Evolutionary conservation across 92 coral and sea anemone genomes (phyloP).

Genomic region (Siderastrea radians): DNA sequence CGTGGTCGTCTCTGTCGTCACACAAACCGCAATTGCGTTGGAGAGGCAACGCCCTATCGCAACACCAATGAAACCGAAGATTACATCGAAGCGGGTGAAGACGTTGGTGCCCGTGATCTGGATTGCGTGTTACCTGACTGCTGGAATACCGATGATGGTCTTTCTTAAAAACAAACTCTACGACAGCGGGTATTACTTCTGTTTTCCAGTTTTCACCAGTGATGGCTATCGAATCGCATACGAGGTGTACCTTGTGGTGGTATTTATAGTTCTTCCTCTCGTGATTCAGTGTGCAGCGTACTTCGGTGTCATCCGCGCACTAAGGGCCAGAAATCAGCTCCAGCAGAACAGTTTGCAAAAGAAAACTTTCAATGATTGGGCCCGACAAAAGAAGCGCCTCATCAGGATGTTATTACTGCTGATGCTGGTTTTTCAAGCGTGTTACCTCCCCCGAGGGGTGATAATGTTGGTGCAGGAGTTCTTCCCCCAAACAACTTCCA

Average conservation of each 20-base stretch:
- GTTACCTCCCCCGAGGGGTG: conserved; percentile 84
- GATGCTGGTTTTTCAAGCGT: conserved; percentile 66
- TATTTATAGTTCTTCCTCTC: conserved; percentile 70
- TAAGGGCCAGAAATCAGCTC: conserved; percentile 51
- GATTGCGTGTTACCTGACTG: conserved; percentile 59
- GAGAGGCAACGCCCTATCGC: conserved; percentile 2
- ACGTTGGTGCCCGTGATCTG: conserved; percentile 57
- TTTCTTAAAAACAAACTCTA: conserved; percentile 7
- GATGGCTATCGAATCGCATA: conserved; percentile 37
- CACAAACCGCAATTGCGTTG: not conserved
- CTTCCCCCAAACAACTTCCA: conserved; percentile 12
- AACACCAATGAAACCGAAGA: not conserved
- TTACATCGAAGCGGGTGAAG: conserved; percentile 47
- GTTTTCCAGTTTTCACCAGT: conserved; percentile 30
- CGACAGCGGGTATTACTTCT: conserved; percentile 6
- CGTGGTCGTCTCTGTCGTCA: not conserved
- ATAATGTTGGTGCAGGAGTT: conserved; percentile 67
- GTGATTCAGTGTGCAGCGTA: conserved; percentile 70
- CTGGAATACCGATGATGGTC: conserved; percentile 58
- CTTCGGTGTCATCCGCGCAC: conserved; percentile 51
- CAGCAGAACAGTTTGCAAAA: conserved; percentile 42
- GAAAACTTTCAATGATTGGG: conserved; percentile 17
- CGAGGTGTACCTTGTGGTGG: conserved; percentile 62
- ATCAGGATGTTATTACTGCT: conserved; percentile 73
- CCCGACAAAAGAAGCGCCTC: conserved; percentile 38